Base-by-base conservation (phyloP, 1,140 invertebrate species). In the Drosophila nikananu region DNA sequence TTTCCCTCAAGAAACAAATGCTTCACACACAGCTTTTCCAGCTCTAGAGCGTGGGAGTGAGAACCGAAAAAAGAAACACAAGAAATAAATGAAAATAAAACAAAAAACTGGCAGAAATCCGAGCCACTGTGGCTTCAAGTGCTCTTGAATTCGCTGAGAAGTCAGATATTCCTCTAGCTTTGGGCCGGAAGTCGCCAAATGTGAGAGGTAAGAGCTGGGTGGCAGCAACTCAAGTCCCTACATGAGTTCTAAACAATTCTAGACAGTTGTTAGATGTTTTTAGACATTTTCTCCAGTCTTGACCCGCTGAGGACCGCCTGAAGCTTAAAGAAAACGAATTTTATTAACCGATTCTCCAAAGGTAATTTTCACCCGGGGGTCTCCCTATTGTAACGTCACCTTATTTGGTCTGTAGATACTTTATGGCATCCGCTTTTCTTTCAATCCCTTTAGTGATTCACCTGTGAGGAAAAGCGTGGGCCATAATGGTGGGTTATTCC, bases 21-120 rank as follows among this genome's bases (percentile, higher is more conserved):
- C 54, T 81, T 84, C 83, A 58, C 83, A 84, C 78, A 83, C 80
- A 82, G 83, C 83, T 86, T 83, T 89, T 83, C 86, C 80, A 66
- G 30, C 51, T 52, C 84, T 52, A 35, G 83, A 84, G 84, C 83
- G 83, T 87, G 83, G 83, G 83, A 87, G 83, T 87, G 83, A 89
- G 83, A 86, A 89, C 60, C 73, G 12, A 67, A 54, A 75, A 51
- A 48, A 13, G 5, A 68, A 73, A 52, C 10, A n/a, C 54, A 66
- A 58, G 30, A 66, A 62, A 68, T 37, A 68, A 35, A 62, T 39
- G 27, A 58, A 54, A 65, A 37, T 19, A 19, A 35, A 71, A 30
- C 30, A 71, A 71, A 54, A 64, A 75, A 27, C 49, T 13, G 19
- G 19, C 37, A 23, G 54, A 77, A 77, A 70, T 44, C 32, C 57